Conservation (phyloP, 2,113 vertebrate genomes). For the Rhineura floridana region DNA sequence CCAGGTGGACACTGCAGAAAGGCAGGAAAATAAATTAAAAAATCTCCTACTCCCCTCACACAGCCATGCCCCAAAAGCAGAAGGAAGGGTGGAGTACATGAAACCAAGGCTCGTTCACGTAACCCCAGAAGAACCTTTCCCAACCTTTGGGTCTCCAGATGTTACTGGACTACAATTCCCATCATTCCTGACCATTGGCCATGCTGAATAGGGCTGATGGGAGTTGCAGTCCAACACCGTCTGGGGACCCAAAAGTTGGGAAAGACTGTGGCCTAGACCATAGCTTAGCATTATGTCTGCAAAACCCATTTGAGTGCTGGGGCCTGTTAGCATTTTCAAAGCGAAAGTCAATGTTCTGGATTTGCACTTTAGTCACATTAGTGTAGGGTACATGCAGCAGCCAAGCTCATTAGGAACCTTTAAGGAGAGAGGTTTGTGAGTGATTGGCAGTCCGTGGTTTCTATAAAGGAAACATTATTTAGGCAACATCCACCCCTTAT, state of each 20-base stretch:
- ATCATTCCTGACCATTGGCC: too few species aligned
- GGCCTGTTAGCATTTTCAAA: conserved; percentile 43
- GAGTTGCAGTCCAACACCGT: too few species aligned
- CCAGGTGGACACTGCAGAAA: too few species aligned
- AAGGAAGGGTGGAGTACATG: too few species aligned
- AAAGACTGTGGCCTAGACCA: neutral
- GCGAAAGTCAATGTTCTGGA: conserved; percentile 43
- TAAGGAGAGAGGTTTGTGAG: conserved; percentile 33
- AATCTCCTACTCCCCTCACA: too few species aligned
- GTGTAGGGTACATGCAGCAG: conserved; percentile 36
- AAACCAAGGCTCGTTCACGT: neutral
- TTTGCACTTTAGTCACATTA: conserved; percentile 39
- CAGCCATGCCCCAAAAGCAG: neutral
- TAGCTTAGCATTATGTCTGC: conserved; percentile 9
- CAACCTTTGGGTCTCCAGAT: too few species aligned
- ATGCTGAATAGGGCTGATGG: too few species aligned
- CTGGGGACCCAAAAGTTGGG: too few species aligned
- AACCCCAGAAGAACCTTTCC: neutral
- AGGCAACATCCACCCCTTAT: conserved; percentile 18
- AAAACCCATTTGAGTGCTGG: conserved; percentile 17
- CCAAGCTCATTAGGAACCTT: conserved; percentile 51
- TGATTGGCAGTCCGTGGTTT: conserved; percentile 50
- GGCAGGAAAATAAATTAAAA: too few species aligned
- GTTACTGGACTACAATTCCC: too few species aligned
- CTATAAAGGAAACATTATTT: conserved; percentile 42